Base-by-base conservation (phyloP, 2,888 invertebrate genomes). In the Scrobipalpa costella region DNA sequence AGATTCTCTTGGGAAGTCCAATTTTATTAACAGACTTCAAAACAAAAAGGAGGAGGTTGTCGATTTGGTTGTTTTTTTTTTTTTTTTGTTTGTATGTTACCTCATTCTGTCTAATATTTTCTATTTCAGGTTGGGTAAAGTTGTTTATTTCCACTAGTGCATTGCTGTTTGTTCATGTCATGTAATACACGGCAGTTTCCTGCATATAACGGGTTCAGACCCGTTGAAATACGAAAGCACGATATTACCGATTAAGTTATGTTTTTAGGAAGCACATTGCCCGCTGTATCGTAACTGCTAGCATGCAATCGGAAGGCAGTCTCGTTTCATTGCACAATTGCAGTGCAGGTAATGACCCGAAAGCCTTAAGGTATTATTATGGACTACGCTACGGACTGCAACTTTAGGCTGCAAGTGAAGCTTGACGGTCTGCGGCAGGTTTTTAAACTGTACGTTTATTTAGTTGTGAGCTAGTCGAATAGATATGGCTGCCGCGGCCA, bases 221-320 rank as follows among this genome's bases (percentile, higher is more conserved):
- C 15, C 44, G 44, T 15, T 15, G n/a, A 15, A 44, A 44, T 44
- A 44, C n/a, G 44, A 13, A 40, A 40, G 27, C 40, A 40, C 40
- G 1, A 5, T 44, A 36, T 36, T 36, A 36, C 2, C 36, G 36
- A 11, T 9, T 36, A 36, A 36, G 36, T 7, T 44, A 44, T 44
- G 44, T 44, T 44, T 15, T 44, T 15, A 44, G 44, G 44, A 15
- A 44, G 3, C 44, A 44, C 15, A 44, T 1, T n/a, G 5, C 27
- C 27, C 27, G n/a, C n/a, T 44, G 44, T 15, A 15, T 15, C 9
- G 15, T 15, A 44, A 62, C 52, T 64, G 57, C 52, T 15, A 44
- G 15, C 44, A 44, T 44, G 44, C 44, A 44, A 44, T 44, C 44
- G 44, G 44, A 44, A 44, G 44, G 44, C 44, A 44, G 44, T 44